A percentile compares a stretch with the other conserved stretches of the same genome.
Evolutionary conservation across 2,888 invertebrate species (phyloP).

Genomic region (Cheilosia variabilis): DNA sequence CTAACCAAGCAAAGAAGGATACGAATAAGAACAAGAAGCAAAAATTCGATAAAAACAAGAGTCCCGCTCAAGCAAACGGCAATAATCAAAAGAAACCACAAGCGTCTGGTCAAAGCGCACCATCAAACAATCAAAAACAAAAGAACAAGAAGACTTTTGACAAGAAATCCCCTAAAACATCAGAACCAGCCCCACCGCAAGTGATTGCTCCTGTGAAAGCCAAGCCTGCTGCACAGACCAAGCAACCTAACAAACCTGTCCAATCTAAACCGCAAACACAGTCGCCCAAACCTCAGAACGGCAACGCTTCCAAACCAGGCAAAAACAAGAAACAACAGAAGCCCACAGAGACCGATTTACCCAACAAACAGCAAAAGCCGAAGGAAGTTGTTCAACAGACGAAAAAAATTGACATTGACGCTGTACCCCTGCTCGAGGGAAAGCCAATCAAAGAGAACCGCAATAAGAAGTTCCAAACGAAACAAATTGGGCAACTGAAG

Average conservation of each 20-base stretch:
- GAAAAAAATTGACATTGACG: conserved; percentile 75
- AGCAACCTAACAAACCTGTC: background rate
- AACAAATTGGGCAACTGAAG: conserved; percentile 80
- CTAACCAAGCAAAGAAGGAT: conserved; percentile 12
- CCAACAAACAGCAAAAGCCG: conserved; percentile 13
- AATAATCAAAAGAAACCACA: conserved; percentile 5
- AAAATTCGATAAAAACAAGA: background rate
- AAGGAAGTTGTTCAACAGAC: conserved; percentile 23
- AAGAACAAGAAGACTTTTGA: background rate
- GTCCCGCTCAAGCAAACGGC: background rate
- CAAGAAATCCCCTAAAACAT: background rate
- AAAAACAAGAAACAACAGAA: conserved; percentile 41
- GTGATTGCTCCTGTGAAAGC: background rate
- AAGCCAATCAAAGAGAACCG: conserved; percentile 80
- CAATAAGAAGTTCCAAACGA: conserved; percentile 79
- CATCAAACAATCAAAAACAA: background rate
- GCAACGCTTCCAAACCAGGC: background rate
- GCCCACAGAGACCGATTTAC: background rate
- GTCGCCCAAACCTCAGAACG: conserved; percentile 2
- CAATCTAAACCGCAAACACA: conserved; percentile 1
- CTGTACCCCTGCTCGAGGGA: conserved; percentile 77
- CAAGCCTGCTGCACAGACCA: background rate
- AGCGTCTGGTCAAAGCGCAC: background rate
- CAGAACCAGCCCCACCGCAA: background rate
- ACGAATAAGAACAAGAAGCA: conserved; percentile 45